Evolutionary conservation across 2,888 invertebrate genomes (phyloP).

Genomic region (Eupithecia inturbata): DNA sequence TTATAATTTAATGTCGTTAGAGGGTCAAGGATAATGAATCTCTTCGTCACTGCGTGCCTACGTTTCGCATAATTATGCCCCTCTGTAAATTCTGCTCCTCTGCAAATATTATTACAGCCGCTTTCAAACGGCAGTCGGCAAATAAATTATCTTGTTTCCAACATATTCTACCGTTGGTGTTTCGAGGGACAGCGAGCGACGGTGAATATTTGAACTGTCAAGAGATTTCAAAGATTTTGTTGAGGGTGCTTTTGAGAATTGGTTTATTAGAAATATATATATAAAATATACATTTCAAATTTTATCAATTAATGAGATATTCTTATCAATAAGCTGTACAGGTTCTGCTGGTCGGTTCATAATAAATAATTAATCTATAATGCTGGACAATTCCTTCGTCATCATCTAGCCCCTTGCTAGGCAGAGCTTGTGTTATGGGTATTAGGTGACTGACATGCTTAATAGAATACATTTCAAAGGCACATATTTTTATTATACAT

Average conservation of each 20-base stretch:
- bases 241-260: slow-evolving; percentile 1
- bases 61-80: neutral
- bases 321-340: neutral
- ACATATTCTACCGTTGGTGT: neutral
- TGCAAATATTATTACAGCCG: neutral
- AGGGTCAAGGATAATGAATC: neutral
- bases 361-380: no score
- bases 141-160: neutral
- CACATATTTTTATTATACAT: no score
- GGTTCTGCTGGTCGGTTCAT: neutral
- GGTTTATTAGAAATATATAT: neutral
- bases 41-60: neutral
- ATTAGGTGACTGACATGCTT: no score
- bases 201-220: neutral
- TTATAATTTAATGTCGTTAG: no score
- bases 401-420: no score
- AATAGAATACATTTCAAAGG: no score
- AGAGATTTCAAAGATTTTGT: slow-evolving; percentile 1
- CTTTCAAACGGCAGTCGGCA: neutral
- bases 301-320: neutral
- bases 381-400: no score
- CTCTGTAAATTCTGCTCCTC: neutral
- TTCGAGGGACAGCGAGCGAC: slow-evolving; percentile 1
- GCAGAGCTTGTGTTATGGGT: no score
- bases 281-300: no score